Conservation (phyloP, 64 coral and sea anemone genomes). For the Dendronephthya gigantea region DNA sequence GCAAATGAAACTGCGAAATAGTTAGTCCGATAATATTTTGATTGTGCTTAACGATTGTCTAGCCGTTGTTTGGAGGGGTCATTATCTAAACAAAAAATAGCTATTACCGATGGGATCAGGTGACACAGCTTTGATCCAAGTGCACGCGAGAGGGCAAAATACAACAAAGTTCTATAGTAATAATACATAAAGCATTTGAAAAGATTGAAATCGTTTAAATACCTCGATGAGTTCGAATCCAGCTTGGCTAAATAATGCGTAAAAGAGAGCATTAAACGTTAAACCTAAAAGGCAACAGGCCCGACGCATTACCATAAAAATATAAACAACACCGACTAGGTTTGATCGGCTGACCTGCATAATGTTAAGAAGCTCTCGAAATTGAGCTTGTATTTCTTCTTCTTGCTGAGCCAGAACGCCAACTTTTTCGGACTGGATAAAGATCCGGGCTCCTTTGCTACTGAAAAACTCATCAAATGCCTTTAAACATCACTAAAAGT, state of each 20-base stretch:
- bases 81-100: neutral
- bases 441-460: neutral
- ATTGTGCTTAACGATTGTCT: neutral
- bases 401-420: neutral
- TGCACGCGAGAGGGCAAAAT: neutral
- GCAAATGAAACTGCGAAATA: too few species aligned
- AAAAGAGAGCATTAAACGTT: neutral
- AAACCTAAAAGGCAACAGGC: neutral
- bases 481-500: neutral
- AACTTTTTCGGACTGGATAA: neutral
- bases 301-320: neutral
- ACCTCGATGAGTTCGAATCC: neutral
- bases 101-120: neutral
- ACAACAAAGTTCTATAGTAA: neutral
- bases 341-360: neutral
- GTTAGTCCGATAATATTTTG: neutral
- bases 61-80: neutral
- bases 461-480: neutral
- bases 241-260: neutral
- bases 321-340: neutral
- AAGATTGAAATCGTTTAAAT: neutral
- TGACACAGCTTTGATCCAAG: neutral
- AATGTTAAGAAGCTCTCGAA: neutral
- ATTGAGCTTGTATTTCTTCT: conserved; percentile 8
- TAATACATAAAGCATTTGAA: neutral